Percentiles rank a stretch among this genome's conserved stretches.
Evolutionary conservation across 2,797 vertebrate genomes (phyloP).

Genomic region (Xiphorhynchus erythropygius): DNA sequence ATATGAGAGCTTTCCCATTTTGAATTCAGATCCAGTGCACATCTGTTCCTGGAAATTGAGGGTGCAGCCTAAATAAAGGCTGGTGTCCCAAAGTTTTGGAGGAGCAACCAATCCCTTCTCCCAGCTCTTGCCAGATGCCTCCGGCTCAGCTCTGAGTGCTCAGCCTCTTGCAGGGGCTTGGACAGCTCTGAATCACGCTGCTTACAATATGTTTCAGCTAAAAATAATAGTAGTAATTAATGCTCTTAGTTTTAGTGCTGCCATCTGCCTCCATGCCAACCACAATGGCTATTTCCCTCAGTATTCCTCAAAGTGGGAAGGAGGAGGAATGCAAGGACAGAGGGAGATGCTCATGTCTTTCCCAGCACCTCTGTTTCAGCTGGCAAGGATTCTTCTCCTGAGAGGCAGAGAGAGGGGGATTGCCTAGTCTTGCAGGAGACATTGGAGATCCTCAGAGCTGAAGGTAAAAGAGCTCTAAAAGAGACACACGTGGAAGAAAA

Average conservation of each 20-base stretch:
- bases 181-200: conserved; percentile 41
- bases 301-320: background rate
- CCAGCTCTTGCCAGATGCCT: background rate
- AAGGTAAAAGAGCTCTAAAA: background rate
- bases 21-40: background rate
- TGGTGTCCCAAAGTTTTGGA: background rate
- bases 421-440: background rate
- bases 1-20: background rate
- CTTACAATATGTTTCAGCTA: conserved; percentile 60
- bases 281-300: background rate
- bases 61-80: background rate
- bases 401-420: too few species aligned
- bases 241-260: conserved; percentile 14
- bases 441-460: background rate
- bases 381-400: background rate
- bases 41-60: background rate
- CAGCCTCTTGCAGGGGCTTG: conserved; percentile 34
- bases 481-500: background rate
- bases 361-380: background rate
- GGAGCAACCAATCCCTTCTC: background rate
- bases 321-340: background rate
- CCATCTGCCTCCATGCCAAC: conserved; percentile 6
- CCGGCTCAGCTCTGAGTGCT: background rate
- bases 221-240: conserved; percentile 67
- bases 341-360: background rate